phyloP scores from a whole-genome alignment of 1,140 invertebrate genomes.

The Cyrtorhinus lividipennis region DNA sequence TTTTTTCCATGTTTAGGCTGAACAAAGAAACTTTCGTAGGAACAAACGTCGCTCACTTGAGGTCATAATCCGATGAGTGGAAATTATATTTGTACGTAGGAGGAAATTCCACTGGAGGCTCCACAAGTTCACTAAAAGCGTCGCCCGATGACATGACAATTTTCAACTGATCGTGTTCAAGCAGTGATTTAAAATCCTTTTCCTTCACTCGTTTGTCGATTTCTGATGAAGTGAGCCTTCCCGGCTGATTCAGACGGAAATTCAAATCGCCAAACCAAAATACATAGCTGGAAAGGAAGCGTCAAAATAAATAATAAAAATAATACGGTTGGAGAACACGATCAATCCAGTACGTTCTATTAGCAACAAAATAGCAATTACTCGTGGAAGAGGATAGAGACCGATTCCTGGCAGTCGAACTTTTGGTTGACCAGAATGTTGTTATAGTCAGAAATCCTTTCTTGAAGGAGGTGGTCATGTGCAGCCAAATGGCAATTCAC shows the following conservation, averaged over 20 bases:
- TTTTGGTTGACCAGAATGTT: constrained; percentile 56
- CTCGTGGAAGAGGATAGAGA: constrained; percentile 81
- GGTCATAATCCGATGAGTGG: constrained; percentile 56
- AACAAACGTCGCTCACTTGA: constrained; percentile 58
- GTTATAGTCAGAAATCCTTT: constrained; percentile 74
- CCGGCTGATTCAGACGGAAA: constrained; percentile 55
- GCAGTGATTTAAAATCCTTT: constrained; percentile 44
- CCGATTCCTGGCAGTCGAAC: constrained; percentile 51
- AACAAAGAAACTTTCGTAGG: too few species aligned
- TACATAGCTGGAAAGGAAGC: constrained; percentile 56
- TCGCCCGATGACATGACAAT: constrained; percentile 49
- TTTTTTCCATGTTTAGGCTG: too few species aligned
- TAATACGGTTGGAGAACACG: background rate
- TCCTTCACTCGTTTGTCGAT: constrained; percentile 49
- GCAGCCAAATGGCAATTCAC: constrained; percentile 80
- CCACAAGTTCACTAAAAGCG: constrained; percentile 66
- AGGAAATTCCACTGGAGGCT: constrained; percentile 59
- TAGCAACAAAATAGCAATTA: constrained; percentile 31
- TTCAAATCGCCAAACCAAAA: constrained; percentile 94
- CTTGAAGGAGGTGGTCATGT: constrained; percentile 63
- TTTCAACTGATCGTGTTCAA: constrained; percentile 57
- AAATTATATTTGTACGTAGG: constrained; percentile 79
- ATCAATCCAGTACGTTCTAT: too few species aligned
- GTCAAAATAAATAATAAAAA: constrained; percentile 20
- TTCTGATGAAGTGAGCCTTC: constrained; percentile 44